Evolutionary conservation across 2,797 vertebrate genomes (phyloP).

Genomic region (Tragelaphus oryx): DNA sequence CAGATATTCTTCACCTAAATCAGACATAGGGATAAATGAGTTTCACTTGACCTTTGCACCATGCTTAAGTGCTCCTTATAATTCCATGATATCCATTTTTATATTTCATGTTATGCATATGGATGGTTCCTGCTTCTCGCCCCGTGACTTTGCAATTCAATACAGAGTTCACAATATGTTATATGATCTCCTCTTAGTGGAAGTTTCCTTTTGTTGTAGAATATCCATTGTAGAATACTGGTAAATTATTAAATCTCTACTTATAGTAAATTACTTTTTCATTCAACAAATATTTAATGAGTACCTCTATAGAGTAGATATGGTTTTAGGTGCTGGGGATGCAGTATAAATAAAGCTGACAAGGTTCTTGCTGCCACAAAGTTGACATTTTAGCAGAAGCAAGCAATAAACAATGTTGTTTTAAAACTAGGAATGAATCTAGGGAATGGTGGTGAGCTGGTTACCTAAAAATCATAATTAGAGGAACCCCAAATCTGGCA

Average conservation of each 20-base stretch:
- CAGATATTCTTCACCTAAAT: constrained; percentile 29
- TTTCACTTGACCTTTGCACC: constrained; percentile 54
- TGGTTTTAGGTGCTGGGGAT: background rate
- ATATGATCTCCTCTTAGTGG: background rate
- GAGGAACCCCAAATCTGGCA: background rate
- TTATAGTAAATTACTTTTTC: constrained; percentile 43
- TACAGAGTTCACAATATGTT: constrained; percentile 50
- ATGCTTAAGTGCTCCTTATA: constrained; percentile 51
- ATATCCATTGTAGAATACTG: constrained; percentile 38
- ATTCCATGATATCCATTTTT: constrained; percentile 36
- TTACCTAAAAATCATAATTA: background rate
- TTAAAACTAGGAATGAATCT: background rate
- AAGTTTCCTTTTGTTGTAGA: constrained; percentile 55
- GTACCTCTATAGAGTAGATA: background rate
- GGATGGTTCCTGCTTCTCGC: constrained; percentile 12
- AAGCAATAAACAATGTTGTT: background rate
- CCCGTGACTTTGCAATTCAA: constrained; percentile 49
- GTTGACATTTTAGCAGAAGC: background rate
- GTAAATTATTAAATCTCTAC: constrained; percentile 55
- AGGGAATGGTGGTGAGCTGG: background rate
- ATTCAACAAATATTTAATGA: constrained; percentile 28
- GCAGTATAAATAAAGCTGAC: background rate
- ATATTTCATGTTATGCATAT: constrained; percentile 35
- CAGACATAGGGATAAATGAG: constrained; percentile 37
- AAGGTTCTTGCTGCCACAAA: background rate